Percentiles rank a stretch among this genome's conserved stretches.
phyloP scores from a whole-genome alignment of 2,113 vertebrate genomes.

The Heterochromis multidens region DNA sequence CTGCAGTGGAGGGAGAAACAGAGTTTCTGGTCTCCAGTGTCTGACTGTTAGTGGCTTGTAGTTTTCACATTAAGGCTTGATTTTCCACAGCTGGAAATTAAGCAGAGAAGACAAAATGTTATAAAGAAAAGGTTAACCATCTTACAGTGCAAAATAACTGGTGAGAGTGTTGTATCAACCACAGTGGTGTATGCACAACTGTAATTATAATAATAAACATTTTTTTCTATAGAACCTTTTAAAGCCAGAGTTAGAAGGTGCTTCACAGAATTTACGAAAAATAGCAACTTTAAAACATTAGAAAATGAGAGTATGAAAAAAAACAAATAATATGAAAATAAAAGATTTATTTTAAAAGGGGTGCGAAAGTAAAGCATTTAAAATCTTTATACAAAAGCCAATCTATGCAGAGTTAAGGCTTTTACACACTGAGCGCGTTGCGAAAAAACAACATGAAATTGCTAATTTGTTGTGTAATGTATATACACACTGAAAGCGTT shows the following conservation, averaged over 20 bases:
- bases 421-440: too few species aligned
- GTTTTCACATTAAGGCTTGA: conserved; percentile 73
- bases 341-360: neutral
- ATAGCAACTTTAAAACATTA: too few species aligned
- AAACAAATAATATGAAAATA: too few species aligned
- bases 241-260: neutral
- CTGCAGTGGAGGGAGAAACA: neutral
- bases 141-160: neutral
- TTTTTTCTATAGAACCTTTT: neutral
- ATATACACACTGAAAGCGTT: too few species aligned
- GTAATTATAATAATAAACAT: neutral
- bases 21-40: conserved; percentile 39
- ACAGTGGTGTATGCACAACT: neutral
- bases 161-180: too few species aligned
- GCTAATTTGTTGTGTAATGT: too few species aligned
- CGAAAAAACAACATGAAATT: too few species aligned
- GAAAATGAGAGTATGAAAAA: too few species aligned
- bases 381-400: neutral
- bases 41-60: conserved; percentile 20
- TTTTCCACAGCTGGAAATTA: conserved; percentile 78
- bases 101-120: neutral
- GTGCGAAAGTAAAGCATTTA: neutral
- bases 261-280: neutral
- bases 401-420: too few species aligned
- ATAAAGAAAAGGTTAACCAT: neutral